Percentiles rank a stretch among this genome's conserved stretches.
phyloP scores from a whole-genome alignment of 1,140 invertebrate genomes.

The Trinorchestia longiramus region DNA sequence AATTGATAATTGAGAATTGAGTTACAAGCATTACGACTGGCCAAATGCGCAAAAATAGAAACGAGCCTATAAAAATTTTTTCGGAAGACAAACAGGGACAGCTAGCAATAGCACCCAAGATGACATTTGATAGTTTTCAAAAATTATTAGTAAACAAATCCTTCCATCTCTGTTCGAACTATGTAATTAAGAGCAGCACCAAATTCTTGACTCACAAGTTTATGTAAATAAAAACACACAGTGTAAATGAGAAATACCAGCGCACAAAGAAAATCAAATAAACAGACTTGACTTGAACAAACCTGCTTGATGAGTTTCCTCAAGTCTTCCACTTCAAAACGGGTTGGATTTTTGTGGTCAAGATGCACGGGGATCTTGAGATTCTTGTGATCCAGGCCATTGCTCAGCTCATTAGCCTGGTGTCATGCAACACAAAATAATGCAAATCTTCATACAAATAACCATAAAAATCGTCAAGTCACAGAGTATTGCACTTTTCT shows the following conservation, averaged over 20 bases:
- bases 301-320: slow-evolving; percentile 90
- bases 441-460: background rate
- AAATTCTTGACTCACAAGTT: too few relatives aligned
- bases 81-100: too few relatives aligned
- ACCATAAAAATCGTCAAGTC: background rate
- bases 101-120: too few relatives aligned
- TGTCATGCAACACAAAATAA: background rate
- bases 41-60: too few relatives aligned
- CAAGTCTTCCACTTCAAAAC: slow-evolving; percentile 95
- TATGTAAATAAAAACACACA: background rate
- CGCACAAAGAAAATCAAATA: background rate
- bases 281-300: slow-evolving; percentile 63
- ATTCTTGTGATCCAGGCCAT: slow-evolving; percentile 76
- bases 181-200: too few relatives aligned
- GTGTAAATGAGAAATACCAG: background rate
- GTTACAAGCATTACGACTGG: too few relatives aligned
- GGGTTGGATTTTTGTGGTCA: slow-evolving; percentile 89
- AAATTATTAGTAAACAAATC: too few relatives aligned
- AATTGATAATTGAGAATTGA: too few relatives aligned
- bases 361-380: slow-evolving; percentile 82
- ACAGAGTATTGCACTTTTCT: background rate
- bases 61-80: too few relatives aligned
- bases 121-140: too few relatives aligned
- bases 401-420: slow-evolving; percentile 72
- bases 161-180: too few relatives aligned